Base-by-base conservation (phyloP, 2,113 vertebrate genomes). In the Arvicanthis niloticus region DNA sequence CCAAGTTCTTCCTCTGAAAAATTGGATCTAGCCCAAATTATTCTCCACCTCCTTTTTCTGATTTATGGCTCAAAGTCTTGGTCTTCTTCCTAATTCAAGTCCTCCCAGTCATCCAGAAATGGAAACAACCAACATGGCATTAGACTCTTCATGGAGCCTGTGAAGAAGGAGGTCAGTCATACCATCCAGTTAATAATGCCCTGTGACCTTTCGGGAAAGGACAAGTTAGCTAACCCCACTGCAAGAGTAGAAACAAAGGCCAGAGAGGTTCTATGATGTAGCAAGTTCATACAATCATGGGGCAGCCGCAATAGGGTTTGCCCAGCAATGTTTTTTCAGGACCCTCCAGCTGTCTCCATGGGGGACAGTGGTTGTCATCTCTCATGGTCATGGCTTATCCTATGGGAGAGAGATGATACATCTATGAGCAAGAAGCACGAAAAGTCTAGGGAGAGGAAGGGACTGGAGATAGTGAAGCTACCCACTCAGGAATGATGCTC, bases 21-120 rank as follows among this genome's bases (percentile, higher is more conserved):
- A 82, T 68, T 29, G 15, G 51, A 16, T 26, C 67, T 76, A 56
- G 91, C 53, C 40, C 65, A 3, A 11, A 62, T 11, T 37, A n/a
- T 48, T 76, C 56, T 88, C 68, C 40, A 88, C 58, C 40, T 53
- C 62, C 48, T 91, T 68, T 94, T 94, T 86, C n/a, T 48, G n/a
- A 82, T 40, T 56, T 37, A 65, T 26, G 29, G 51, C n/a, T 88
- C 86, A 58, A 87, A 51, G 62, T 82, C 89, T 45, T 70, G 31
- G 67, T 89, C 78, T 75, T 42, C 77, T 45, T 26, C 81, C 56
- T 65, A 42, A 82, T 31, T 78, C 86, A 73, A 91, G 48, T 37
- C 82, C 68, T 75, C 81, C 78, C 22, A 58, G 45, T 58, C 17
- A 24, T 48, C 73, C 29, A 80, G 68, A 89, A 86, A 86, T 21